Percentiles rank a stretch among this genome's conserved stretches.
These are phyloP conservation scores for Gallinago nigripennis DNA, from an alignment of 2,797 vertebrate species.

Conservation along the genomic window DNA sequence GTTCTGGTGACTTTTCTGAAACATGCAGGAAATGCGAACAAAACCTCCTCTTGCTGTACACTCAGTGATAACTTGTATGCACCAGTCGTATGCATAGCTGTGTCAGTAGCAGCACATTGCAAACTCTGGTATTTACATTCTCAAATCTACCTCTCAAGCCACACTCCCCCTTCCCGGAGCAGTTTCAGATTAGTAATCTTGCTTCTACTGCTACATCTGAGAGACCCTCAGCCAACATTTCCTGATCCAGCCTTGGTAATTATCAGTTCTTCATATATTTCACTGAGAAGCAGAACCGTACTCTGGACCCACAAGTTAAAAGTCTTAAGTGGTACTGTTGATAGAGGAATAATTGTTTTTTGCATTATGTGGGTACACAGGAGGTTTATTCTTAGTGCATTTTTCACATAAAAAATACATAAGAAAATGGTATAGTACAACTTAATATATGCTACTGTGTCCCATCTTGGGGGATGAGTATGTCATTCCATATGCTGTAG, in stretches of 20 bases:
- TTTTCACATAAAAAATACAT: neutral
- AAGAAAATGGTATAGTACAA: slow-evolving; percentile 11
- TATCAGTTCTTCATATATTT: neutral
- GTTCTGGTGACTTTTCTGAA: neutral
- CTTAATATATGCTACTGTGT: slow-evolving; percentile 45
- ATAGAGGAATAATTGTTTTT: neutral
- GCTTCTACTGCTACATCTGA: neutral
- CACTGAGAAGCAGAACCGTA: neutral
- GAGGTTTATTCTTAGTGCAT: neutral
- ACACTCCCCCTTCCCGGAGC: neutral
- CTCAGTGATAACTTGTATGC: neutral
- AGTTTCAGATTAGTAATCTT: neutral
- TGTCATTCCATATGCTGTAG: slow-evolving; percentile 73
- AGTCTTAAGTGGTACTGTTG: neutral
- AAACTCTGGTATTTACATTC: neutral
- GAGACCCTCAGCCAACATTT: neutral
- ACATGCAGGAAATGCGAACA: neutral
- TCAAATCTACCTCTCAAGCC: neutral
- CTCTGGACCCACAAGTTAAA: neutral
- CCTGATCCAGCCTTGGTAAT: neutral
- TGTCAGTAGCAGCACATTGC: neutral
- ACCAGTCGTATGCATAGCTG: neutral
- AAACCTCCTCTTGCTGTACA: neutral
- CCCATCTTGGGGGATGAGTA: slow-evolving; percentile 57
- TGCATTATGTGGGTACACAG: neutral